Evolutionary conservation across 2,113 vertebrate species (phyloP), one percentile per base, ranked within the genome.

Genomic region (Sceloporus undulatus): DNA sequence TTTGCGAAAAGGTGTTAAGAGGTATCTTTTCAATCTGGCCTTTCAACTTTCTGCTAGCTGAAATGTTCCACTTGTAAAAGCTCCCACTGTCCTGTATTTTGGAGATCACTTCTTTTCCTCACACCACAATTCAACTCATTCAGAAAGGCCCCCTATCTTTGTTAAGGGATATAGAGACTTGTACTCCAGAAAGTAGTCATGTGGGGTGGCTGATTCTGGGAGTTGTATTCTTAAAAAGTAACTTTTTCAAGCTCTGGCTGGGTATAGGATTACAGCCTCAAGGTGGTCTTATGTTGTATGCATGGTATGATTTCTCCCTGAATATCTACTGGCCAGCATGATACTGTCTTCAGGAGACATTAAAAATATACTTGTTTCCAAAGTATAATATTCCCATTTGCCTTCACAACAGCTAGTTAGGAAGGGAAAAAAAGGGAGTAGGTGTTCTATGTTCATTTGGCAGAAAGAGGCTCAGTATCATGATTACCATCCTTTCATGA

Each of bases 401-500:
- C 56, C 56, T 74, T 82, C 23, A n/a, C 9, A 42, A 34, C 25
- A 2, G 27, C n/a, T 87, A 48, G 56, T 34, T 65, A 66, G n/a
- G 3, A 11, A 23, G 7, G 14, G 11, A 76, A 1, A 10, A 68
- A 79, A 52, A 70, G 62, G 38, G 19, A 14, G 5, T 8, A 29
- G 13, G 16, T 34, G 16, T 74, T n/a, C 38, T 40, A 23, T 56
- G 29, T 38, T 68, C 23, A 13, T 83, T 68, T 23, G 5, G 68
- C 2, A 83, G 29, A 48, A 85, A 65, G 18, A 34, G 27, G 42
- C 38, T 11, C 9, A 68, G 40, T 68, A 68, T 86, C 40, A 54
- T 25, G 29, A 79, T 79, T 79, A 79, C 40, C 25, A 70, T 66
- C 75, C 29, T 78, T 86, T 77, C 79, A 75, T 13, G 18, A 65